Evolutionary conservation across 2,888 invertebrate species (phyloP).

Genomic region (Diplolepis rosae): DNA sequence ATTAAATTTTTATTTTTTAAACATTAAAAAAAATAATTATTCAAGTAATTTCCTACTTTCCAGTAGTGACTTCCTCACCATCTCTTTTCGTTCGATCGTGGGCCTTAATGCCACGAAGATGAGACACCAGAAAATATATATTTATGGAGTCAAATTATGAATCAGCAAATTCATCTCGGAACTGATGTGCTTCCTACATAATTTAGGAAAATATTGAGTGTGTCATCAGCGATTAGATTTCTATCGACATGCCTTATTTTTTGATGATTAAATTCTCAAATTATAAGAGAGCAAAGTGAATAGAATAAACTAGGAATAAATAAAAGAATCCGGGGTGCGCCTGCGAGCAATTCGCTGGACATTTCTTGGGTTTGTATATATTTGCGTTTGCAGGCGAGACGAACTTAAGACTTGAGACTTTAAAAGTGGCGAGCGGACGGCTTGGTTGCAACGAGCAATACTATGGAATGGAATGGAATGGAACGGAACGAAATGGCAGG

Average conservation of each 20-base stretch:
- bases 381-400: slow-evolving; percentile 36
- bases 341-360: slow-evolving; percentile 56
- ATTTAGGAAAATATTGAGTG: not conserved
- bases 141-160: not conserved
- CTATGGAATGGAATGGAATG: slow-evolving; percentile 64
- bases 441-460: slow-evolving; percentile 58
- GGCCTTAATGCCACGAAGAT: too few relatives aligned
- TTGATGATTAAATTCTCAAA: too few relatives aligned
- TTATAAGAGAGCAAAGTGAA: too few relatives aligned
- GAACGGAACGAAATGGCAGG: slow-evolving; percentile 68
- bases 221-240: not conserved
- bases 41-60: too few relatives aligned
- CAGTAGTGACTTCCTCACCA: too few relatives aligned
- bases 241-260: not conserved
- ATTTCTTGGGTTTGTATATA: not conserved
- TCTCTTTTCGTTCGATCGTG: too few relatives aligned
- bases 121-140: not conserved
- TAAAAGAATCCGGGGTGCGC: slow-evolving; percentile 60
- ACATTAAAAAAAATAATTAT: too few relatives aligned
- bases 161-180: not conserved
- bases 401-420: slow-evolving; percentile 40
- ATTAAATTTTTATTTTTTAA: too few relatives aligned
- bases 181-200: not conserved
- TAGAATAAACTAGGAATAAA: too few relatives aligned
- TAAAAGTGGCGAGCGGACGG: slow-evolving; percentile 42